Base-by-base conservation (phyloP, 2,888 invertebrate species). In the Hypselothyrea guttata region DNA sequence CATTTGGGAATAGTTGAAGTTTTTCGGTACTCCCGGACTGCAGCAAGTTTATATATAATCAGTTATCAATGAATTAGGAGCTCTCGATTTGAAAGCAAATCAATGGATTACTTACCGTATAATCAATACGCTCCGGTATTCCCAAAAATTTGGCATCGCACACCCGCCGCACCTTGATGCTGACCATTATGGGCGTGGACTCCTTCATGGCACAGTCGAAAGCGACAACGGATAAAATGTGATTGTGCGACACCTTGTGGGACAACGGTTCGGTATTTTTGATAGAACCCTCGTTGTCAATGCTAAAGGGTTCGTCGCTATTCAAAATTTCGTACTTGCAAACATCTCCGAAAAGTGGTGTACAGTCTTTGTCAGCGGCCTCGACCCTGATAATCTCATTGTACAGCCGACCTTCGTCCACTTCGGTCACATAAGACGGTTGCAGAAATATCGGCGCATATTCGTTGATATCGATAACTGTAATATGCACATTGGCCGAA, bases 241-340 rank as follows among this genome's bases (percentile, higher is more conserved):
- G 98, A 90, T 98, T 98, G 91, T 98, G 97, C 5, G 96, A 95
- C 63, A 95, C 93, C 88, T 96, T 96, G 90, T 96, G 98, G 84
- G 98, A 97, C 87, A 99, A 91, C 0, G 97, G 95, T 86, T 97
- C 97, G 0, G 97, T 98, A 91, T 98, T 99, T 74, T 95, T 94
- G 74, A 99, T 95, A n/a, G 95, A 94, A 49, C 97, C 98, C 88
- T 97, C 96, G 88, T 95, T 95, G 89, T 97, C 96, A 85, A 98
- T 96, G 51, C 93, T 93, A 90, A 98, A 98, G 0, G 96, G 96
- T 74, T 96, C 95, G 76, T 97, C 96, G 64, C 94, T 94, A 0
- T 97, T 98, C 46, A 97, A 92, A 71, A 99, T 97, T 90, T 98
- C 97, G 91, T 98, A 99, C 90, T 97, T 97, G 94, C 99, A 99